Conservation (phyloP, 1,140 invertebrate genomes). For the Linepithema humile region DNA sequence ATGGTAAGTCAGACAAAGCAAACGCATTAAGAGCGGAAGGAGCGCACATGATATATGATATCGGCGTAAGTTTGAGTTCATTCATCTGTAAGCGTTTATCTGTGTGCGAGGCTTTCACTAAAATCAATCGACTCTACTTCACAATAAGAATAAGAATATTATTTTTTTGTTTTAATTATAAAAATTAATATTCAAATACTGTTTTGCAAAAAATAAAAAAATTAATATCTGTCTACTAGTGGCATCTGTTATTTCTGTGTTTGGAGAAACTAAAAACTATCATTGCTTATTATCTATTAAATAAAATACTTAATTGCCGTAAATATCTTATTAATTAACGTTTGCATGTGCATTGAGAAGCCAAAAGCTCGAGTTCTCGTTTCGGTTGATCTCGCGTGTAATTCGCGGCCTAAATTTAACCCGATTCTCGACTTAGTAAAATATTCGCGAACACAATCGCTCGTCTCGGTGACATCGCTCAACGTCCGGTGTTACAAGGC, state of each 20-base stretch:
- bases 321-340: background rate
- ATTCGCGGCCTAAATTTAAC: constrained; percentile 66
- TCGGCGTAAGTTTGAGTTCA: constrained; percentile 40
- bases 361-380: constrained; percentile 37
- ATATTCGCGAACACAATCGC: constrained; percentile 81
- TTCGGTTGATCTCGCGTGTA: constrained; percentile 54
- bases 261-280: background rate
- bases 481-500: constrained; percentile 81
- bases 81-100: constrained; percentile 23
- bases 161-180: background rate
- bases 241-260: background rate
- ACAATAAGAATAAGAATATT: no score
- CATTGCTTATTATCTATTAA: background rate
- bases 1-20: constrained; percentile 43
- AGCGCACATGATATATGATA: constrained; percentile 18
- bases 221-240: background rate
- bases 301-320: background rate
- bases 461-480: constrained; percentile 80
- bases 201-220: background rate
- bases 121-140: background rate
- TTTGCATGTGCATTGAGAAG: constrained; percentile 22
- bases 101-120: background rate
- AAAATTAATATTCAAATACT: background rate
- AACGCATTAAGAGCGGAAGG: background rate
- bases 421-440: constrained; percentile 68